These are phyloP conservation scores for Geotrupes spiniger DNA, from an alignment of 2,888 invertebrate species.

Conservation along the genomic window DNA sequence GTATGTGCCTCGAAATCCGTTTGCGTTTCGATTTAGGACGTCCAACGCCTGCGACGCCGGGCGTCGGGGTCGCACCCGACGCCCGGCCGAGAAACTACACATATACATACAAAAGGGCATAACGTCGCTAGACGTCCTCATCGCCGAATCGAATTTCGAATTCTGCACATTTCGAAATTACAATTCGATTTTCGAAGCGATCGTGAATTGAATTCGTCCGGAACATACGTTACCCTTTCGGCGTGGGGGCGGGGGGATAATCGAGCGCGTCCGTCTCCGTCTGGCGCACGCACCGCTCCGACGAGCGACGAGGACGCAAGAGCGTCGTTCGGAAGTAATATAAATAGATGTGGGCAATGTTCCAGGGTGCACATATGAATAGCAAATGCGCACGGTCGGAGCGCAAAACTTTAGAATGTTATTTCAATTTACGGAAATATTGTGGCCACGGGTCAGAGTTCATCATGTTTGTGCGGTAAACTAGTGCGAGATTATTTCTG, in stretches of 20 bases:
- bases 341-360: conserved; percentile 30
- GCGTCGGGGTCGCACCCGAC: no score
- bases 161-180: conserved; percentile 27
- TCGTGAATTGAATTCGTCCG: conserved; percentile 27
- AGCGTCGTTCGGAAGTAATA: conserved; percentile 19
- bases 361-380: conserved; percentile 28
- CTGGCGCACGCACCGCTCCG: not conserved
- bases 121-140: conserved; percentile 17
- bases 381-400: conserved; percentile 22
- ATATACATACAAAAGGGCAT: conserved; percentile 1
- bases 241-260: no score
- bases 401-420: conserved; percentile 28
- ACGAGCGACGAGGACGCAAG: conserved; percentile 6
- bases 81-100: no score
- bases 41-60: no score
- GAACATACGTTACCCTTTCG: conserved; percentile 21
- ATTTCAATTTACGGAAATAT: conserved; percentile 34
- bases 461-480: conserved; percentile 16
- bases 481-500: no score
- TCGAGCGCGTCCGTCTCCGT: not conserved
- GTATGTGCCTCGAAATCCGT: no score
- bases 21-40: no score
- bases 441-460: conserved; percentile 27
- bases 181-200: conserved; percentile 21
- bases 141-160: conserved; percentile 27